Percentiles rank a stretch among this genome's conserved stretches.
These are phyloP conservation scores for Cheilosia pagana DNA, from an alignment of 2,888 invertebrate species.

Conservation along the genomic window DNA sequence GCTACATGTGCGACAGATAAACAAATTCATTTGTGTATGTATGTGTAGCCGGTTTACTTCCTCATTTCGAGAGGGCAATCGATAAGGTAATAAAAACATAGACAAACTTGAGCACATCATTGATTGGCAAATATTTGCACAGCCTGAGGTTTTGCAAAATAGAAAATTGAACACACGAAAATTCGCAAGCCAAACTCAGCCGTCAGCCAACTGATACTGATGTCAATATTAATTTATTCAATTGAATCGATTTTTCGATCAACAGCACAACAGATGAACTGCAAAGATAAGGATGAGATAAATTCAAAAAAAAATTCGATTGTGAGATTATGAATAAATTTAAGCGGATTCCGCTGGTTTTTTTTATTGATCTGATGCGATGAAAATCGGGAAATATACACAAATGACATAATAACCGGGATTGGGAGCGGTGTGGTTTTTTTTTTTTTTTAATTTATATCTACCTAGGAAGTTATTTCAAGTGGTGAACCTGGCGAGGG, in stretches of 20 bases:
- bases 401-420: too few species aligned
- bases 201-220: not conserved
- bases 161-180: not conserved
- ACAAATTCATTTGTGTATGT: not conserved
- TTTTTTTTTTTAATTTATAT: not conserved
- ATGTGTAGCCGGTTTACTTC: not conserved
- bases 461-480: too few species aligned
- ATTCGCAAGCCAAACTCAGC: too few species aligned
- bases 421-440: not conserved
- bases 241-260: not conserved
- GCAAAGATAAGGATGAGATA: not conserved
- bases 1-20: not conserved
- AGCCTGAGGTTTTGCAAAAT: not conserved
- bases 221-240: not conserved
- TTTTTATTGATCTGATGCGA: not conserved
- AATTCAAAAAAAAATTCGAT: not conserved
- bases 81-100: not conserved
- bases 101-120: not conserved
- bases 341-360: not conserved
- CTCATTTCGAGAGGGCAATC: not conserved
- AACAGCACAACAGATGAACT: not conserved
- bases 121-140: not conserved
- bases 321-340: not conserved
- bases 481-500: too few species aligned
- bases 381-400: not conserved